Conservation (phyloP, 2,113 vertebrate species). For the Tetrax tetrax region DNA sequence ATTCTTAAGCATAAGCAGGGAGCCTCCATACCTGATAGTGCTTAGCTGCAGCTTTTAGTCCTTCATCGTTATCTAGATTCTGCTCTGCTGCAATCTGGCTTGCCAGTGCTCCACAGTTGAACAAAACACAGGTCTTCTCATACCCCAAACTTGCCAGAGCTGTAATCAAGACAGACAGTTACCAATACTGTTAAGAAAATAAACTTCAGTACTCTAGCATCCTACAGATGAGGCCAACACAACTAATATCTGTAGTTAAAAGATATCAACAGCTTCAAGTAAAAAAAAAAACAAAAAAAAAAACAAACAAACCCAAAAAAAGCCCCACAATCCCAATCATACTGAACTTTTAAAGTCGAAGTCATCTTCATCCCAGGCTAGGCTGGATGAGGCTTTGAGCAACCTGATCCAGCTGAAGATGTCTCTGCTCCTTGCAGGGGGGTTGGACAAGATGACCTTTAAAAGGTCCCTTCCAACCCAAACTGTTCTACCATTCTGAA, state of each 20-base stretch:
- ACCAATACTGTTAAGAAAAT: background rate
- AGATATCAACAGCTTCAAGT: background rate
- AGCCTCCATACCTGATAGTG: conserved; percentile 88
- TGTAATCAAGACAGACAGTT: conserved; percentile 65
- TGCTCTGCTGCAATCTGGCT: conserved; percentile 98
- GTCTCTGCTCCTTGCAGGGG: too few species aligned
- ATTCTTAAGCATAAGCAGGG: background rate
- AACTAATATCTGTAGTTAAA: background rate
- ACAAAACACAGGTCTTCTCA: conserved; percentile 96
- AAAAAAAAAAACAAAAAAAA: background rate
- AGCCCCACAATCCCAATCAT: too few species aligned
- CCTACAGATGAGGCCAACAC: background rate
- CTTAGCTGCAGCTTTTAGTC: conserved; percentile 91
- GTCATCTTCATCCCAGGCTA: too few species aligned
- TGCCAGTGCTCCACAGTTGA: conserved; percentile 93
- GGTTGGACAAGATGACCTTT: too few species aligned
- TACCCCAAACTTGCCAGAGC: conserved; percentile 95
- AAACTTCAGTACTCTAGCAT: background rate
- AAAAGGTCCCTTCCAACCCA: too few species aligned
- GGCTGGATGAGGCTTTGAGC: too few species aligned
- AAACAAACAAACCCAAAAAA: background rate
- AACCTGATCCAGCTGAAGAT: too few species aligned
- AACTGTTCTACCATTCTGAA: background rate
- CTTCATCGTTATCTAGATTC: conserved; percentile 96
- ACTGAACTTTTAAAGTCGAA: background rate